Evolutionary conservation across 2,113 vertebrate species (phyloP).

Genomic region (Hystrix brachyura): DNA sequence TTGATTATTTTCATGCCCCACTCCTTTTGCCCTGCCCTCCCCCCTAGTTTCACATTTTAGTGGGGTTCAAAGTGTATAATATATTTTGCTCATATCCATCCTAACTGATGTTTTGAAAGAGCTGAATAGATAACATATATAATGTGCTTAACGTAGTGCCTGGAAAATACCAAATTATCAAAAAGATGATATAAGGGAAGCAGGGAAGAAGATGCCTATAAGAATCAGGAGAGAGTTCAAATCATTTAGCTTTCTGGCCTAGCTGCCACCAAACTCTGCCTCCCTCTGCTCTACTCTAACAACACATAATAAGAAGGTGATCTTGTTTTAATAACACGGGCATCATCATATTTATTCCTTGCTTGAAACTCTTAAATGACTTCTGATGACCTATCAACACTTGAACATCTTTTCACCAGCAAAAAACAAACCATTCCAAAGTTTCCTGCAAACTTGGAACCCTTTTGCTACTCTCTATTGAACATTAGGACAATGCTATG

Average conservation of each 20-base stretch:
- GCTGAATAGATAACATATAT: not conserved
- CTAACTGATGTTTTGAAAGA: not conserved
- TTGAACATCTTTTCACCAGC: not conserved
- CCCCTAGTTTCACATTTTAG: not conserved
- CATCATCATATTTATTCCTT: not conserved
- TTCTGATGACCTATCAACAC: not conserved
- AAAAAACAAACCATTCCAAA: not conserved
- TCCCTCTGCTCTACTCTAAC: not conserved
- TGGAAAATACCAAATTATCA: constrained; percentile 39
- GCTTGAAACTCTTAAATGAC: not conserved
- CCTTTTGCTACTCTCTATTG: not conserved
- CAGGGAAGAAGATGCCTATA: not conserved
- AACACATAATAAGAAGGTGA: not conserved
- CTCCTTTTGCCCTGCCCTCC: not conserved
- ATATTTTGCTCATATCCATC: not conserved
- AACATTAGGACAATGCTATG: not conserved
- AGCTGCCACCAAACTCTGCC: not conserved
- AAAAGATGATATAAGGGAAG: not conserved
- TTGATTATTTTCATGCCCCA: not conserved
- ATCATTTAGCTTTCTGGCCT: not conserved
- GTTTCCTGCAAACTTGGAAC: constrained; percentile 19
- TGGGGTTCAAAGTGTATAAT: not conserved
- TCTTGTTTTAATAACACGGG: constrained; percentile 3
- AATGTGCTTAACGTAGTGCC: not conserved
- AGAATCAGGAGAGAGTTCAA: not conserved